Evolutionary conservation across 2,888 invertebrate genomes (phyloP), one percentile per base, ranked within the genome.

Genomic region (Masnerella sp.): DNA sequence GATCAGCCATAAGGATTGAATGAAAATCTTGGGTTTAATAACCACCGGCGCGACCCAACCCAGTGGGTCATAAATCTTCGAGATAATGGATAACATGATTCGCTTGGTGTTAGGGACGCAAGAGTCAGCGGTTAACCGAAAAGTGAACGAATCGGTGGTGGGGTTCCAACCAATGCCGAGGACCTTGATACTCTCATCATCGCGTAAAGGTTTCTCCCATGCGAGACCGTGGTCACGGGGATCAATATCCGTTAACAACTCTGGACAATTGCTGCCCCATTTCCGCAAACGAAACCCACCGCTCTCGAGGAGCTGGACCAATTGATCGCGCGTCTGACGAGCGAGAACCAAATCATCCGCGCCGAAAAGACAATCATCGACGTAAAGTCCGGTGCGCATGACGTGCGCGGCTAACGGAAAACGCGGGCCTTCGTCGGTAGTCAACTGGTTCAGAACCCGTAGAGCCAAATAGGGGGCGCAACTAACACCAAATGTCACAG

Each of bases 181-280:
- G 8, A 43, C 3, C n/a, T 43, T 43, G 5, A 43, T 14, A 8
- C 43, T 25, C 1, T 43, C 43, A 22, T 25, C 43, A 2, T 12
- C 36, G 15, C 5, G 22, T 2, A 43, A 12, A 1, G 3, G 5
- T 9, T 11, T 43, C 5, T 43, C 58, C n/a, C n/a, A 42, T 0
- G 76, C 69, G 1, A 65, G 32, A 1, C 67, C 70, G 25, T 74
- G 58, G 32, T 71, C 43, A 2, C 15, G 38, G 0, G 20, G 7
- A 2, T 25, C 32, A 5, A 74, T 40, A 7, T 58, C 54, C 0
- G 11, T 5, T 0, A 74, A 25, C 0, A 74, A 25, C 0, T 18
- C 1, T 0, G 32, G 34, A 9, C 30, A 18, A 34, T 77, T 76
- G 9, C 61, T 65, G 2, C 69, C 58, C 76, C 69, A 77, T 25